Base-by-base conservation (phyloP, 1,140 invertebrate genomes). In the Pseudomyrmex flavicornis region DNA sequence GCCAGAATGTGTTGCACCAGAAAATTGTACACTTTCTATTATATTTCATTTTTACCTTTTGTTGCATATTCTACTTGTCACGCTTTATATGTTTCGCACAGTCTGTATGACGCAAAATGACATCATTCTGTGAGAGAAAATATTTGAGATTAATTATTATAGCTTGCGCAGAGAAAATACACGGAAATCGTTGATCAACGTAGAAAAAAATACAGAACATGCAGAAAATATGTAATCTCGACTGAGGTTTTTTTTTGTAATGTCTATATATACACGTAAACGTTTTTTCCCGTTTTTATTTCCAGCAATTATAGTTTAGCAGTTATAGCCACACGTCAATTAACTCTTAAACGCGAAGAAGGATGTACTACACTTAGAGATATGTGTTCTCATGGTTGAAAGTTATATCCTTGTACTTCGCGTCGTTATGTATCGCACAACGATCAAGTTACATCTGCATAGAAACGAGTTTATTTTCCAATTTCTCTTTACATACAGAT, bases 391-490 rank as follows among this genome's bases (percentile, higher is more conserved):
- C 26, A 59, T 79, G 20, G 15, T 70, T n/a, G 35, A 26, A 12
- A 7, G 59, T 69, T n/a, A 68, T n/a, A 10, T 69, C 20, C 20
- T 70, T 70, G 58, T 5, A 44, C 15, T 69, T 80, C 17, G 17
- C 50, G 13, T 61, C 22, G 15, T 59, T 70, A 70, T 8, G 15
- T 79, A 2, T 59, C 44, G n/a, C 54, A 26, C 15, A 48, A 22
- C 35, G 10, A 15, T 26, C 35, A 12, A 7, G 12, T 8, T 10
- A 26, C 46, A 22, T 12, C 1, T 7, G 22, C 46, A 26, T 8
- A 80, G 35, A 35, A 35, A 7, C 35, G 35, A 35, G 35, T 35
- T 35, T 35, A 35, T 35, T 35, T 35, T 7, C 5, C 0, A 35
- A 35, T 35, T 35, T 35, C 35, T 35, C 5, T 35, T 7, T 35